phyloP scores from a whole-genome alignment of 2,888 invertebrate species.

The Pogonocherus hispidulus region DNA sequence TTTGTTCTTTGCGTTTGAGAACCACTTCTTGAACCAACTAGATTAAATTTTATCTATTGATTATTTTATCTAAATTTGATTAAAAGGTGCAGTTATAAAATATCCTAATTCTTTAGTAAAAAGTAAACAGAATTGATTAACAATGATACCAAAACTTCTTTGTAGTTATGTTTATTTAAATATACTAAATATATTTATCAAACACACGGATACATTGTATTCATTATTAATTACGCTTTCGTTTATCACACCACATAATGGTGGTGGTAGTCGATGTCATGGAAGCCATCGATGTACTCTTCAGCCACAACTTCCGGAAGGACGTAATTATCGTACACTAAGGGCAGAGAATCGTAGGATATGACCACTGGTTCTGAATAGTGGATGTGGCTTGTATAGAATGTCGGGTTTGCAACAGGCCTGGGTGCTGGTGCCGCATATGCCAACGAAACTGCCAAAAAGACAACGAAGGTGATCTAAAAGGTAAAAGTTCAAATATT shows the following conservation, averaged over 20 bases:
- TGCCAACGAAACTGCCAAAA: slow-evolving; percentile 5
- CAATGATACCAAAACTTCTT: too few relatives aligned
- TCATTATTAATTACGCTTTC: neutral
- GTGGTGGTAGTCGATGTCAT: slow-evolving; percentile 3
- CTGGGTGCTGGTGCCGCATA: neutral
- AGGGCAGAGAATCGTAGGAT: neutral
- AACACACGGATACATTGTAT: neutral
- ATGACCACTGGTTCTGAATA: slow-evolving; percentile 11
- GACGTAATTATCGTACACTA: slow-evolving; percentile 16
- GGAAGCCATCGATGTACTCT: slow-evolving; percentile 2
- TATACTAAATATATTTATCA: neutral
- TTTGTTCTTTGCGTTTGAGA: too few relatives aligned
- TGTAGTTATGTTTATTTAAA: neutral
- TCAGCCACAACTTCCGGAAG: slow-evolving; percentile 10
- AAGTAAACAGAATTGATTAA: too few relatives aligned
- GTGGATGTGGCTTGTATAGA: slow-evolving; percentile 6
- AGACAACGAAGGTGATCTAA: neutral
- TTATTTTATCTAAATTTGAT: too few relatives aligned
- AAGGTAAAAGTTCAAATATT: too few relatives aligned
- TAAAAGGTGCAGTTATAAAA: too few relatives aligned
- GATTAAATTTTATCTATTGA: too few relatives aligned
- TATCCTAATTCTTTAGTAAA: too few relatives aligned
- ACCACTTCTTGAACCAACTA: too few relatives aligned
- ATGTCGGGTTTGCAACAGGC: neutral
- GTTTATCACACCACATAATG: neutral